These are phyloP conservation scores for Anarrhichthys ocellatus DNA, from an alignment of 2,113 vertebrate species.

Conservation along the genomic window DNA sequence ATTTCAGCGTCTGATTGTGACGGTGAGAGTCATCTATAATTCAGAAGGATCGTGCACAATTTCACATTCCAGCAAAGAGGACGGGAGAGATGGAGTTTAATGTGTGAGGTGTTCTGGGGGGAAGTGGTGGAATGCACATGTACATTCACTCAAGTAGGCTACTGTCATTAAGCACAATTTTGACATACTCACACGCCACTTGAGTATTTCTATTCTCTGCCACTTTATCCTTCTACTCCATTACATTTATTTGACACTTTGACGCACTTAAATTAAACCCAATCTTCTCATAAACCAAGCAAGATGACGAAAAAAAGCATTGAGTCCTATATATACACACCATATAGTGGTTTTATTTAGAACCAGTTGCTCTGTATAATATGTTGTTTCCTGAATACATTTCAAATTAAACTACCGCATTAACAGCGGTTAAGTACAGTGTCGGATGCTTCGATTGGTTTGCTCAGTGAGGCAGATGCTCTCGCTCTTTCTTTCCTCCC, in stretches of 20 bases:
- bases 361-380: neutral
- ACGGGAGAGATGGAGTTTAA: too few species aligned
- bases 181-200: neutral
- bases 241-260: neutral
- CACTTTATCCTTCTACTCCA: neutral
- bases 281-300: neutral
- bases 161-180: neutral
- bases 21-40: constrained; percentile 54
- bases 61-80: neutral
- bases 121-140: neutral
- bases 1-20: constrained; percentile 41
- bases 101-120: neutral
- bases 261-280: neutral
- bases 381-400: neutral
- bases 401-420: neutral
- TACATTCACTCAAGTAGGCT: neutral
- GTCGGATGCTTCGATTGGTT: constrained; percentile 20
- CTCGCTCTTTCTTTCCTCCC: constrained; percentile 25
- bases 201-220: neutral
- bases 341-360: neutral
- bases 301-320: neutral
- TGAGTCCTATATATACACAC: neutral
- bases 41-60: constrained; percentile 9
- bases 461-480: constrained; percentile 47
- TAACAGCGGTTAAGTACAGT: constrained; percentile 18